Conservation (phyloP, 2,888 invertebrate genomes). For the Antheraea assamensis region DNA sequence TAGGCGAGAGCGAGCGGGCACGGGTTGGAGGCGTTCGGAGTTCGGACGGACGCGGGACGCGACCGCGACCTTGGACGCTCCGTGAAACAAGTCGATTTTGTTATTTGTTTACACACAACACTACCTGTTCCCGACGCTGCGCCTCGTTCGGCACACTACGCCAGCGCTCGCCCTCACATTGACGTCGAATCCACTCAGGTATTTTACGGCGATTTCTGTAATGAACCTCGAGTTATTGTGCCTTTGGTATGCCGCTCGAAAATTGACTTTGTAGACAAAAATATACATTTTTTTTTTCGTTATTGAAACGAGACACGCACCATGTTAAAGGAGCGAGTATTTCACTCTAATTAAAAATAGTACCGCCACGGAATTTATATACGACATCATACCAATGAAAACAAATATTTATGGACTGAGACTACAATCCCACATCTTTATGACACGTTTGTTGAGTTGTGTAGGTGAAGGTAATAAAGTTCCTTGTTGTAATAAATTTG, state of each 20-base stretch:
- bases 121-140: slow-evolving; percentile 64
- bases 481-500: slow-evolving; percentile 34
- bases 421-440: slow-evolving; percentile 21
- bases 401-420: slow-evolving; percentile 53
- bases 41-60: too few relatives aligned
- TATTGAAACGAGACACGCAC: slow-evolving; percentile 57
- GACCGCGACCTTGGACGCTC: slow-evolving; percentile 70
- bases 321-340: slow-evolving; percentile 48
- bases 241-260: slow-evolving; percentile 64
- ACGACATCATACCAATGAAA: slow-evolving; percentile 58
- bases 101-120: slow-evolving; percentile 82
- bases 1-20: slow-evolving; percentile 47
- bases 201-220: slow-evolving; percentile 79
- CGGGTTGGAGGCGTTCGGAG: slow-evolving; percentile 49
- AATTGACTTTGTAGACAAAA: slow-evolving; percentile 66
- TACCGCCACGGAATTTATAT: slow-evolving; percentile 21
- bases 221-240: slow-evolving; percentile 76
- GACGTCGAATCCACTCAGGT: slow-evolving; percentile 69
- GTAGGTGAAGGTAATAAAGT: slow-evolving; percentile 21
- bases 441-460: slow-evolving; percentile 28
- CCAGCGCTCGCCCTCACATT: slow-evolving; percentile 41
- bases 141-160: slow-evolving; percentile 26
- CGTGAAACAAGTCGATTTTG: slow-evolving; percentile 80
- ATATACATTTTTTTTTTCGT: slow-evolving; percentile 60
- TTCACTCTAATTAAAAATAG: slow-evolving; percentile 56